Evolutionary conservation across 2,888 invertebrate genomes (phyloP), one percentile per base, ranked within the genome.

Genomic region (Phragmatobia fuliginosa): DNA sequence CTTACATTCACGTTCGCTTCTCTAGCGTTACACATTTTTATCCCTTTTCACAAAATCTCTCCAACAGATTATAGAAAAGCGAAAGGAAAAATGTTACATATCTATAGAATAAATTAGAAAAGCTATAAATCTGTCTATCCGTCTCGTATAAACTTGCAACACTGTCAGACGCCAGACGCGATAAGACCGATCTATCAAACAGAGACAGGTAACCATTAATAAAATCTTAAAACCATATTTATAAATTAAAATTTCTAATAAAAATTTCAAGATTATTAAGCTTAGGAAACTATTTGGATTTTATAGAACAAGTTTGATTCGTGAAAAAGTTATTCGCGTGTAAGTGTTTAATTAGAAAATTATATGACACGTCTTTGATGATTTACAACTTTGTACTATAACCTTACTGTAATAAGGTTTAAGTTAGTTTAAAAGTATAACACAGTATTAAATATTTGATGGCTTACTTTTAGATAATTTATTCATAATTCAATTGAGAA

Each of bases 221-320:
- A 56, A 28, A 56, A 16, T 28, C 52, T 56, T 56, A 25, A 52
- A 56, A 25, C 6, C 6, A 21, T 56, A 56, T 56, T 56, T 56
- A 6, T 5, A 28, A 56, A 28, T 56, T 14, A 28, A 56, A 56
- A 56, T 56, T 56, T 56, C 38, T 18, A 38, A 38, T 28, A 62
- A 62, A 61, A 52, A 52, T n/a, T 14, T 25, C 11, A 28, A 62
- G 62, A 62, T 41, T 41, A 62, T 28, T 18, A 25, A 38, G 38
- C 7, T 62, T 62, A 62, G 62, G 62, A 62, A 62, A 62, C 38
- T 6, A 28, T 56, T 56, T 62, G 8, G 16, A 25, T 62, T 38
- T 62, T 28, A 62, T 62, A 28, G 38, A 38, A 11, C 41, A 31
- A 31, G 62, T 62, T 62, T 41, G 28, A 31, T 41, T 62, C 28